phyloP scores from a whole-genome alignment of 2,888 invertebrate genomes.

The Drosophila formosana region DNA sequence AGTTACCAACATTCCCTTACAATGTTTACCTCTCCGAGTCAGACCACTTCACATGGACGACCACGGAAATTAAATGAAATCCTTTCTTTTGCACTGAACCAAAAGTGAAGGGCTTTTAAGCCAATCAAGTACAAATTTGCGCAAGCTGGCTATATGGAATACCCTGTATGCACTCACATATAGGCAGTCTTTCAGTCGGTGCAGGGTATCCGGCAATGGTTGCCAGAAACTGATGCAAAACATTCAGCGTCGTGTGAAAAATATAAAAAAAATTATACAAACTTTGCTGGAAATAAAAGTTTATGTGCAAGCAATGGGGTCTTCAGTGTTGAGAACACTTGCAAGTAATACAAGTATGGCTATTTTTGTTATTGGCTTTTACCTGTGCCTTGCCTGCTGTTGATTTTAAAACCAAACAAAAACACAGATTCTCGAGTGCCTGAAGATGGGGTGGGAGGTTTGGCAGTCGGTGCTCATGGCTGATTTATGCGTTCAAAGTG shows the following conservation, averaged over 20 bases:
- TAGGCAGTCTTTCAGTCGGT: background rate
- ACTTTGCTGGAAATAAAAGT: slow-evolving; percentile 61
- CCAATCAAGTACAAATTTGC: slow-evolving; percentile 39
- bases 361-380: slow-evolving; percentile 36
- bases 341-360: slow-evolving; percentile 50
- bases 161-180: slow-evolving; percentile 25
- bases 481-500: slow-evolving; percentile 72
- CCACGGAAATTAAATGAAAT: slow-evolving; percentile 78
- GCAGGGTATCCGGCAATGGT: slow-evolving; percentile 1
- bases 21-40: slow-evolving; percentile 47
- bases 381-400: slow-evolving; percentile 40
- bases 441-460: slow-evolving; percentile 6
- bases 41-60: slow-evolving; percentile 73
- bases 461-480: slow-evolving; percentile 63
- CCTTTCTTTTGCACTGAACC: slow-evolving; percentile 31
- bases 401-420: slow-evolving; percentile 51
- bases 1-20: slow-evolving; percentile 32
- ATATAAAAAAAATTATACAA: slow-evolving; percentile 57
- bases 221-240: slow-evolving; percentile 47
- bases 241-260: slow-evolving; percentile 60
- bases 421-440: slow-evolving; percentile 32
- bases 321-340: slow-evolving; percentile 22
- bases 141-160: slow-evolving; percentile 3
- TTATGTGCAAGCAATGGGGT: slow-evolving; percentile 33
- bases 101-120: slow-evolving; percentile 44